Base-by-base conservation (phyloP, 2,113 vertebrate species). In the Ictalurus punctatus region DNA sequence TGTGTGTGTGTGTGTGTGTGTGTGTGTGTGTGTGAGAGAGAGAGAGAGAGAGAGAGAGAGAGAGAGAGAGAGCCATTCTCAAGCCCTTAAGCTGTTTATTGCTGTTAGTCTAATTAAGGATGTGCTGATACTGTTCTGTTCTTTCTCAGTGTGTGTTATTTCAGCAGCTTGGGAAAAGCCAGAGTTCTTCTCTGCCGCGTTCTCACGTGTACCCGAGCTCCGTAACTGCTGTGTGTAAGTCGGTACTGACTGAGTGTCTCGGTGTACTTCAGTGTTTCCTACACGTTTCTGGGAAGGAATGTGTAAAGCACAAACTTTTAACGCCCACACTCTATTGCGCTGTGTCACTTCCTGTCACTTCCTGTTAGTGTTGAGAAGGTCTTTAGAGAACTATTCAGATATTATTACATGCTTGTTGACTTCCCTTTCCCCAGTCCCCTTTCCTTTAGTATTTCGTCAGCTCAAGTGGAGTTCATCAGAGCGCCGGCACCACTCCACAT, bases 311-410 rank as follows among this genome's bases (percentile, higher is more conserved):
- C 8, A 23, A 13, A 12, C 34, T 19, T 82, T 19, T 83, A 23
- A 83, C 58, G 61, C 56, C 56, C 56, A 30, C 9, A 63, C 17
- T 59, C 9, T 83, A 9, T 19, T 58, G 25, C 56, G n/a, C 30
- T 1, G 27, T 59, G 54, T 82, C 79, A 82, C 44, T 79, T 79
- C 76, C 76, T 79, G 44, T n/a, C 44, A 79, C 54, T 34, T 83
- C 81, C 81, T 83, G 19, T 40, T 34, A 83, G 81, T 61, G 21
- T 23, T 37, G 76, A 52, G 76, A 79, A 79, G 59, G n/a, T 59
- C 54, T 81, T 58, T 34, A 52, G 44, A 13, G 44, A 54, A 79
- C 9, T 34, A 6, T 19, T 30, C 3, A 21, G 52, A 37, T 5
- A 61, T 61, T n/a, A 30, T 30, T 16, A 37, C 71, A 16, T 52